A percentile compares a stretch with the other conserved stretches of the same genome.
These are phyloP conservation scores for Aethes cnicana DNA, from an alignment of 2,888 invertebrate genomes.

Conservation along the genomic window DNA sequence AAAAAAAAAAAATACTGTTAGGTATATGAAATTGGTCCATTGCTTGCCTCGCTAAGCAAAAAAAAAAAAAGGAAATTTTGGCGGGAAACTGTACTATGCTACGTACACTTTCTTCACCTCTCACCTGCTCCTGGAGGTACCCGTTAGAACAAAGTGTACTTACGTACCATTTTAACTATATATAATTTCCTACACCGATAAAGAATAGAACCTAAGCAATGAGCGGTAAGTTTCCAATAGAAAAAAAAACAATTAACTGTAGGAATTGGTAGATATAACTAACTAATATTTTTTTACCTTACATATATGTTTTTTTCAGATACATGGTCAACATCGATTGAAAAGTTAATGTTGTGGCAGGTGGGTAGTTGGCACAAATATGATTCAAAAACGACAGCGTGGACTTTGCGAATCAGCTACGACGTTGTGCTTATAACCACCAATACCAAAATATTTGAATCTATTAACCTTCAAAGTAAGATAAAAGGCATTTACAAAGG, in stretches of 20 bases:
- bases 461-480: conserved; percentile 57
- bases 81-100: conserved; percentile 3
- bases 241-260: no score
- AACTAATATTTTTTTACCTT: neutral
- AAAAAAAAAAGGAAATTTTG: neutral
- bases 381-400: conserved; percentile 39
- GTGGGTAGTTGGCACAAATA: conserved; percentile 54
- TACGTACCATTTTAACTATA: no score
- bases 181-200: no score
- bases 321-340: conserved; percentile 48
- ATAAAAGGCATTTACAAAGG: conserved; percentile 66
- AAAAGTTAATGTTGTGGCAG: conserved; percentile 63
- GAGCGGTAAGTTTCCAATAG: conserved; percentile 14
- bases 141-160: no score
- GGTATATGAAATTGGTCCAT: no score
- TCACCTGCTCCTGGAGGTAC: no score
- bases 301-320: conserved; percentile 38
- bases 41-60: neutral
- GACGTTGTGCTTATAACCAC: conserved; percentile 61
- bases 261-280: no score
- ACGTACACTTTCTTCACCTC: neutral
- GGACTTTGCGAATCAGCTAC: conserved; percentile 48
- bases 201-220: no score
- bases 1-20: no score
- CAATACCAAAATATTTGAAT: conserved; percentile 57